These are phyloP conservation scores for Sylvia atricapilla DNA, from an alignment of 2,113 vertebrate genomes.

Conservation along the genomic window DNA sequence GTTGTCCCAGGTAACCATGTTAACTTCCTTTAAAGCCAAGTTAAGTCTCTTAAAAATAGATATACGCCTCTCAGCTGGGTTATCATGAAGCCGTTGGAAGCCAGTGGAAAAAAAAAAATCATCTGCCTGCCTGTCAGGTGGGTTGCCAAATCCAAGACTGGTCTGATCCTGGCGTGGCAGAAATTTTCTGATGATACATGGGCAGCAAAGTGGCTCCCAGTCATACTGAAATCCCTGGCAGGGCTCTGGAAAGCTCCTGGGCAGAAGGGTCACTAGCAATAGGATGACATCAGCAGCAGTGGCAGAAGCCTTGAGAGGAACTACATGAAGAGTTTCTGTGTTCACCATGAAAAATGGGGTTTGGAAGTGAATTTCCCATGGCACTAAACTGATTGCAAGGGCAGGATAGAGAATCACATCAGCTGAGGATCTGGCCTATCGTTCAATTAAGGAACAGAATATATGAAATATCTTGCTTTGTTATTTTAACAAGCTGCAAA, in stretches of 20 bases:
- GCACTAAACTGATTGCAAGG: neutral
- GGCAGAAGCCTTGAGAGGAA: neutral
- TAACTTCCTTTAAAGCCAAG: neutral
- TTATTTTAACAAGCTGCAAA: neutral
- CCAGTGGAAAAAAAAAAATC: neutral
- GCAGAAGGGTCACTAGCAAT: neutral
- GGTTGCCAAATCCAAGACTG: neutral
- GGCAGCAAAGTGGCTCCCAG: neutral
- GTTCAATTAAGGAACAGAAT: neutral
- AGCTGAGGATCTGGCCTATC: neutral
- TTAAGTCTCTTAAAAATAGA: neutral
- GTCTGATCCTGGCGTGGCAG: neutral
- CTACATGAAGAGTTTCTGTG: neutral
- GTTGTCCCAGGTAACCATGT: neutral
- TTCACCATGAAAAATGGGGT: neutral
- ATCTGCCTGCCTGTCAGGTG: neutral
- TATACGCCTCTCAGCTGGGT: neutral
- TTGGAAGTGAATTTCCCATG: neutral
- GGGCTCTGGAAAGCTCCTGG: rapidly evolving
- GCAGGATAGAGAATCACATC: neutral
- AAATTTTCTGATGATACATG: neutral
- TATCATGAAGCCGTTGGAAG: neutral
- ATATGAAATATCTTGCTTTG: neutral
- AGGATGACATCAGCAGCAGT: neutral
- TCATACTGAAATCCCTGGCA: neutral